Percentiles rank a stretch among this genome's conserved stretches.
Evolutionary conservation across 2,113 vertebrate genomes (phyloP).

Genomic region (Burhinus oedicnemus): DNA sequence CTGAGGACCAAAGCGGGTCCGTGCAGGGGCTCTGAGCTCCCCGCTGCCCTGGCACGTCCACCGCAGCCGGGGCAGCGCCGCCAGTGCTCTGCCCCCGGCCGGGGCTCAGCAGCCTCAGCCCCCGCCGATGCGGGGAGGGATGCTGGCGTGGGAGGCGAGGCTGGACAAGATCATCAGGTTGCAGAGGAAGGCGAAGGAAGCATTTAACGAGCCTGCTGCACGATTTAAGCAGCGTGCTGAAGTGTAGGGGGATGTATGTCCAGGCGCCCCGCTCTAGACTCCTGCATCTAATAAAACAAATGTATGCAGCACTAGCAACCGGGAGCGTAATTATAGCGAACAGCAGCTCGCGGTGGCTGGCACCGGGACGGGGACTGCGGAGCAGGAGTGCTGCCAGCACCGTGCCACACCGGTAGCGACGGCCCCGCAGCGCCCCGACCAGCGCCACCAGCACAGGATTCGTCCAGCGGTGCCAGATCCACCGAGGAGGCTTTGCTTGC

Average conservation of each 20-base stretch:
- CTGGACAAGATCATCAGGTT: background rate
- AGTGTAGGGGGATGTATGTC: background rate
- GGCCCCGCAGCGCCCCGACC: fast-evolving
- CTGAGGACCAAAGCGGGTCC: background rate
- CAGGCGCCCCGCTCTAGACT: background rate
- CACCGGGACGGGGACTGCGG: fast-evolving
- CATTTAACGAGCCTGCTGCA: background rate
- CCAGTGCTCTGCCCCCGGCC: no score
- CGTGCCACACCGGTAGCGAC: fast-evolving
- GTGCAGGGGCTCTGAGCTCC: no score
- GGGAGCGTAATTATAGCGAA: fast-evolving
- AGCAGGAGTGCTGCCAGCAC: background rate
- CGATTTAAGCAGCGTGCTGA: background rate
- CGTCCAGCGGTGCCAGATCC: background rate
- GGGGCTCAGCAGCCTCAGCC: background rate
- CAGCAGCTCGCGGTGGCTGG: background rate
- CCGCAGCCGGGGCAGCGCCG: no score
- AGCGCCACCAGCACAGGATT: background rate
- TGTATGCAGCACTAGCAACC: background rate
- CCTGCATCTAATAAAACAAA: background rate
- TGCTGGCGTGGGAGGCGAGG: background rate
- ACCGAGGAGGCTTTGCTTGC: background rate
- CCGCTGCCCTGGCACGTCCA: no score
- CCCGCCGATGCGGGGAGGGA: fast-evolving
- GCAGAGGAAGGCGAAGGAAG: background rate